Evolutionary conservation across 2,888 invertebrate genomes (phyloP), one percentile per base, ranked within the genome.

Genomic region (Agrypnus murinus): DNA sequence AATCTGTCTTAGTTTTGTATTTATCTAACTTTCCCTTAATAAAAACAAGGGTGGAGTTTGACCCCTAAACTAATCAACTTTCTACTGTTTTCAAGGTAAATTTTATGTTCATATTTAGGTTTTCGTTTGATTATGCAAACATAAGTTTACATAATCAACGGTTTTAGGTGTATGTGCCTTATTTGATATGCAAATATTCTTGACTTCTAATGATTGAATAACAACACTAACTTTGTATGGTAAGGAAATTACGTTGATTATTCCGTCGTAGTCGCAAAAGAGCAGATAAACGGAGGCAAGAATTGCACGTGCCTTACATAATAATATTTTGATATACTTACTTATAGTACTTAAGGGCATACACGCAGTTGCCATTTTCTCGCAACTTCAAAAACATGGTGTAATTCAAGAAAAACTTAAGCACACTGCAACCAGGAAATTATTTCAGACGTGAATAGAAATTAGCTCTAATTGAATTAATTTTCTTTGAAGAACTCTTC

Each of bases 121-220:
- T 38, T 38, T 48, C 25, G 48, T 17, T 55, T 36, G 36, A 55
- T 55, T 55, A 55, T 55, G 36, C 55, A 55, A 55, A 55, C 55
- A 55, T 55, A 55, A 53, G 55, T 55, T 55, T 55, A 55, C 55
- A 17, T 55, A 55, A 55, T 36, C 36, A 55, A 36, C 55, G 15
- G 36, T 55, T 55, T 53, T 36, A 55, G 55, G 34, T 55, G 36
- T 55, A 38, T 55, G 55, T 36, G 36, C 55, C 34, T 48, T 62
- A 62, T 46, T 46, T 62, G 34, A 46, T 36, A 62, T 62, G 62
- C 46, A 62, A 62, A 62, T 62, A 46, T 62, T 48, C 48, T 62
- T 34, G 32, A 62, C 62, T 55, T 55, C 55, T 55, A 62, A 62
- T 62, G 62, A 62, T 62, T 48, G 62, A 62, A 48, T 62, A 62